phyloP scores from a whole-genome alignment of 1,140 invertebrate species.

The Diachasma alloeum region DNA sequence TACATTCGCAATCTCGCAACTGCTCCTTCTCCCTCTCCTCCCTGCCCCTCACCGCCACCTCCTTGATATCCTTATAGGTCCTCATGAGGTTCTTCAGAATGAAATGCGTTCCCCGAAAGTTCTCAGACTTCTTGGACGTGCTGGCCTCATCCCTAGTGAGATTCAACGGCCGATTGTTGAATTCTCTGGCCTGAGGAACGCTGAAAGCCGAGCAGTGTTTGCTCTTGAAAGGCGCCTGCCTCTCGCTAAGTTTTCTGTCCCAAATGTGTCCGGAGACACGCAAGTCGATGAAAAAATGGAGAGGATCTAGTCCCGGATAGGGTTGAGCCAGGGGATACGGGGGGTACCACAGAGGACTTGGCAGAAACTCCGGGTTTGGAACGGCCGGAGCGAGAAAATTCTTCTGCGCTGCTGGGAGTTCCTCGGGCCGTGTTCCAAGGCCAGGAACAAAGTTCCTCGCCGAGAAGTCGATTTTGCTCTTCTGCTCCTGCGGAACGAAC shows the following conservation, averaged over 20 bases:
- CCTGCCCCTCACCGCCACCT: slow-evolving; percentile 21
- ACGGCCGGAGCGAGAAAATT: slow-evolving; percentile 47
- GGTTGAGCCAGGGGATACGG: slow-evolving; percentile 73
- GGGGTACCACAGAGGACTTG: slow-evolving; percentile 78
- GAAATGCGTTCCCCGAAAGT: slow-evolving; percentile 58
- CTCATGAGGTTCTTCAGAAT: slow-evolving; percentile 60
- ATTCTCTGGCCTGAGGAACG: slow-evolving; percentile 61
- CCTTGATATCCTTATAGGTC: slow-evolving; percentile 38
- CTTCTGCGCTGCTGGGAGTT: slow-evolving; percentile 27
- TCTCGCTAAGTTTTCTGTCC: slow-evolving; percentile 69
- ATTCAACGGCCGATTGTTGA: slow-evolving; percentile 51
- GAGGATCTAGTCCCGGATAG: slow-evolving; percentile 77
- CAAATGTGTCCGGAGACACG: slow-evolving; percentile 83
- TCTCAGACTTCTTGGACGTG: slow-evolving; percentile 43
- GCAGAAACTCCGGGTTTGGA: slow-evolving; percentile 59
- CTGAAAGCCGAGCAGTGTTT: slow-evolving; percentile 64
- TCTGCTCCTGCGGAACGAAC: slow-evolving; percentile 34
- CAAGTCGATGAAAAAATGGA: slow-evolving; percentile 83
- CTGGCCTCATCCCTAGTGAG: slow-evolving; percentile 49
- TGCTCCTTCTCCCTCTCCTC: slow-evolving; percentile 17
- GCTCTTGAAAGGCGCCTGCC: slow-evolving; percentile 53
- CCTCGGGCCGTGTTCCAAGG: background rate
- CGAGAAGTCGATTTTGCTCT: slow-evolving; percentile 49
- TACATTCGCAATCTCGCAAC: background rate
- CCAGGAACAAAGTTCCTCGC: slow-evolving; percentile 57